Conservation (phyloP, 2,797 vertebrate species). For the Erpetoichthys calabaricus region DNA sequence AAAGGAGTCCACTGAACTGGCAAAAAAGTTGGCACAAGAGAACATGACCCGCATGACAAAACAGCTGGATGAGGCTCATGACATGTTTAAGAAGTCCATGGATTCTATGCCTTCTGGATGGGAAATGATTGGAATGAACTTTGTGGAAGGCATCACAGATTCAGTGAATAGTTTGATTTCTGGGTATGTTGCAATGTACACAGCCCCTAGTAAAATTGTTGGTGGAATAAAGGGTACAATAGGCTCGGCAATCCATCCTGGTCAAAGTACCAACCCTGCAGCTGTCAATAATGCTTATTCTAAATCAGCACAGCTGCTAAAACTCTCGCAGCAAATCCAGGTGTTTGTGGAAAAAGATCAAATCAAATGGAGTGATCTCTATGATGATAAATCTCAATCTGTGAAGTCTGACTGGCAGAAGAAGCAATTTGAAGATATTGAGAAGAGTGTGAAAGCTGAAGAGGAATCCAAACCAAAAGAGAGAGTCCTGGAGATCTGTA, state of each 20-base stretch:
- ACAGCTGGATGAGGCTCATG: conserved; percentile 2
- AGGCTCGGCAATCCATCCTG: too few relatives aligned
- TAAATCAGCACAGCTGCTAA: conserved; percentile 5
- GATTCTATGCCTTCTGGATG: conserved; percentile 13
- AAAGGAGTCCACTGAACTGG: conserved; percentile 4
- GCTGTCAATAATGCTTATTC: not conserved
- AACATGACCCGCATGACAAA: not conserved
- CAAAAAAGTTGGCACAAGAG: not conserved
- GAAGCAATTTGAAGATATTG: conserved; percentile 4
- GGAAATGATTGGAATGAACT: conserved; percentile 11
- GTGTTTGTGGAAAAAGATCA: conserved; percentile 2
- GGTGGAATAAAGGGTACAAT: too few relatives aligned
- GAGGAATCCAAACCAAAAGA: not conserved
- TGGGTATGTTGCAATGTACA: not conserved
- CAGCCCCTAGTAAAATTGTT: too few relatives aligned
- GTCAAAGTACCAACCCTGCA: not conserved
- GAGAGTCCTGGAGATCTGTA: conserved; percentile 4
- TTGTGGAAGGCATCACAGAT: not conserved
- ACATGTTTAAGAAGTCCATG: conserved; percentile 5
- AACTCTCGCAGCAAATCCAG: not conserved
- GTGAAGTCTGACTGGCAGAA: not conserved
- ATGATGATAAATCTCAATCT: conserved; percentile 1
- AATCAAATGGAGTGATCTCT: conserved; percentile 12
- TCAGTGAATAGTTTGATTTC: too few relatives aligned
- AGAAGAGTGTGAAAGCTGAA: not conserved